Base-by-base conservation (phyloP, 2,888 invertebrate species). In the Lumbricus terrestris region DNA sequence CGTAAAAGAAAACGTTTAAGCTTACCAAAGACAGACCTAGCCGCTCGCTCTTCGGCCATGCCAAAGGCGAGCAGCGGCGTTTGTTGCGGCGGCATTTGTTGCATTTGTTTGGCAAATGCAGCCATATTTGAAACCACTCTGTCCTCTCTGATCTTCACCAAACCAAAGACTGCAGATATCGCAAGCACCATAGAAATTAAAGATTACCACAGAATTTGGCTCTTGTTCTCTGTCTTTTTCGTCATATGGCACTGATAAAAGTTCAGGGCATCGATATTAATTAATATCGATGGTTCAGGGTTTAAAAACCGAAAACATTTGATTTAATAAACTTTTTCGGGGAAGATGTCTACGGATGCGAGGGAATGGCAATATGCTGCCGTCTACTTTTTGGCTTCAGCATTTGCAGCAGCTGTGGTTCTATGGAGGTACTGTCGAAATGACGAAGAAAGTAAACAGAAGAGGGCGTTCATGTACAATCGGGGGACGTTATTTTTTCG, bases 391-490 rank as follows among this genome's bases (percentile, higher is more conserved):
- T 69, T 69, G n/a, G 69, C n/a, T 69, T 11, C 69, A 69, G 69
- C 8, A n/a, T n/a, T 69, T 69, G 69, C 69, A n/a, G 69, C 69
- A n/a, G 69, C n/a, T 8, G 69, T 69, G n/a, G 69, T 69, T 69
- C n/a, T 69, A 6, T 69, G 69, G 69, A 69, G 69, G n/a, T 69
- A n/a, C 69, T 69, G 69, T 29, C 29, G 29, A 69, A 29, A 69
- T 69, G 29, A 69, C 69, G 69, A 69, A n/a, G n/a, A 29, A 1
- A 11, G 69, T 69, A 69, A 69, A 69, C 69, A n/a, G 69, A 69
- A 13, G n/a, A 69, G 69, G 38, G 33, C 93, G 93, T 38, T 94
- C 94, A 13, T 88, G 91, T n/a, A n/a, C n/a, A n/a, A n/a, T n/a
- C n/a, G n/a, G n/a, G n/a, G n/a, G n/a, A n/a, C n/a, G n/a, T n/a